Evolutionary conservation across 2,113 vertebrate species (phyloP).

Genomic region (Neomonachus schauinslandi): DNA sequence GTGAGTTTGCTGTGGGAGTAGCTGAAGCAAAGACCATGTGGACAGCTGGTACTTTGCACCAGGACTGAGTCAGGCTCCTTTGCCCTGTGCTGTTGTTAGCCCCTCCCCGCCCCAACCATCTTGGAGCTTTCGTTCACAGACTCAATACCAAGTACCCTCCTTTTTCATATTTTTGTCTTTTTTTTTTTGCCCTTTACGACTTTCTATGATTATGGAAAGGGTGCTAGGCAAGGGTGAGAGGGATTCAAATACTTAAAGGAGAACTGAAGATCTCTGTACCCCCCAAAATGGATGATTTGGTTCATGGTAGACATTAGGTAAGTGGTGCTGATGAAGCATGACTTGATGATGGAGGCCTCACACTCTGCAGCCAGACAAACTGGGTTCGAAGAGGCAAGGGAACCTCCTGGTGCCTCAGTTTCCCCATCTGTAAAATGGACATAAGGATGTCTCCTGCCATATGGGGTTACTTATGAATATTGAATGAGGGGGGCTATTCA

Average conservation of each 20-base stretch:
- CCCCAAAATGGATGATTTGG: neutral
- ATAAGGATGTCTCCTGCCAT: neutral
- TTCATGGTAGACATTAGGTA: neutral
- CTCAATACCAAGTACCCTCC: neutral
- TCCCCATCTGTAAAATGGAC: conserved; percentile 2
- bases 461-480: neutral
- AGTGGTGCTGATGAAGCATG: neutral
- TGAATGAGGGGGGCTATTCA: neutral
- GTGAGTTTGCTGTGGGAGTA: neutral
- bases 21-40: neutral
- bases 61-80: neutral
- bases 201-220: neutral
- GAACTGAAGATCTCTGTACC: neutral
- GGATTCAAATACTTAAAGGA: neutral
- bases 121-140: neutral
- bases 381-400: neutral
- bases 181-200: neutral
- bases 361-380: neutral
- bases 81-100: neutral
- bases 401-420: neutral
- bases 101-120: accelerated
- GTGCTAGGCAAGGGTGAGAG: neutral
- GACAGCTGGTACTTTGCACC: neutral
- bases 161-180: neutral
- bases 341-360: neutral